Conservation (phyloP, 2,113 vertebrate species). For the Corvus cornix region DNA sequence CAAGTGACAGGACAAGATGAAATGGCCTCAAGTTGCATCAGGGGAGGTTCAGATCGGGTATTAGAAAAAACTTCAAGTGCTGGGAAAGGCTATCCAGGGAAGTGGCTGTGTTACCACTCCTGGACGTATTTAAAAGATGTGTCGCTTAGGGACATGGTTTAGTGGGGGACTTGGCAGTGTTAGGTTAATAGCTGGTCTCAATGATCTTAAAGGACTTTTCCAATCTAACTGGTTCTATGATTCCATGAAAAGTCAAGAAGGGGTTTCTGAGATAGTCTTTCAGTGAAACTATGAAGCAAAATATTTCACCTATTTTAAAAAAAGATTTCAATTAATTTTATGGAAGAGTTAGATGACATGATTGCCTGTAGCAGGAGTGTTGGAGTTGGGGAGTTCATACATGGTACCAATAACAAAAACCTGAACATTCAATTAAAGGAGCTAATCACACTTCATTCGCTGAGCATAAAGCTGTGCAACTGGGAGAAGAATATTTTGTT, state of each 20-base stretch:
- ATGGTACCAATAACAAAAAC: neutral
- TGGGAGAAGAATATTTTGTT: neutral
- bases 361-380: neutral
- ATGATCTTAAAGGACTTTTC: neutral
- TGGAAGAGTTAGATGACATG: neutral
- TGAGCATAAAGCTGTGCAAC: neutral
- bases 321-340: neutral
- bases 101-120: neutral
- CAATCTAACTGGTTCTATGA: neutral
- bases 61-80: neutral
- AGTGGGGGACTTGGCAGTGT: neutral
- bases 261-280: neutral
- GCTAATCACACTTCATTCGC: neutral
- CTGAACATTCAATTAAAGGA: neutral
- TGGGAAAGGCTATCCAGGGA: neutral
- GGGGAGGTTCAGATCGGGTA: neutral
- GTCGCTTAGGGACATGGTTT: neutral
- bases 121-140: neutral
- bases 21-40: neutral
- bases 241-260: neutral
- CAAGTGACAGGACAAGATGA: neutral
- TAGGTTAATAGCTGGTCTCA: neutral
- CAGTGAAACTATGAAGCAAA: neutral
- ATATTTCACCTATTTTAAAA: neutral
- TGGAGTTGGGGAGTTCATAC: neutral